These are phyloP conservation scores for Aramus guarauna DNA, from an alignment of 2,113 vertebrate genomes.

Conservation along the genomic window DNA sequence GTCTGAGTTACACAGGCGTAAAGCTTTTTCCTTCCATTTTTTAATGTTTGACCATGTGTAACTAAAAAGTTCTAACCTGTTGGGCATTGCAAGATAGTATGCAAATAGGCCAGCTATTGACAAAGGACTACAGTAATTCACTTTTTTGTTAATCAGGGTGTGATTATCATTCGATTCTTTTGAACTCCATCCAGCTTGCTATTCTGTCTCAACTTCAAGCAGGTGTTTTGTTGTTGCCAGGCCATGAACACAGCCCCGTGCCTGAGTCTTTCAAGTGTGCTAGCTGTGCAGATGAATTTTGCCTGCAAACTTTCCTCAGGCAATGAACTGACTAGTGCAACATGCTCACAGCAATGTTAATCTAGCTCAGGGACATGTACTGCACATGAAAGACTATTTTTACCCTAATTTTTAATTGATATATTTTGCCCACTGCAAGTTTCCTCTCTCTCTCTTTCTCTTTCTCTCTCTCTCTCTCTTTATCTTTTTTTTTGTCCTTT, in stretches of 20 bases:
- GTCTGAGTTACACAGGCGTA: conserved; percentile 9
- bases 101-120: conserved; percentile 31
- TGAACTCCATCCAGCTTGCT: conserved; percentile 63
- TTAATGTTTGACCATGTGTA: conserved; percentile 35
- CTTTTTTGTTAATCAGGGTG: conserved; percentile 48
- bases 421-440: conserved; percentile 49
- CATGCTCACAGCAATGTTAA: conserved; percentile 81
- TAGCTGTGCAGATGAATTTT: conserved; percentile 78
- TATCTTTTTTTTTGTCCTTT: neutral
- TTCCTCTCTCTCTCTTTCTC: neutral
- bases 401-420: conserved; percentile 64
- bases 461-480: neutral
- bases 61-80: conserved; percentile 32
- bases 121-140: conserved; percentile 48
- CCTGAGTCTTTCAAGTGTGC: conserved; percentile 74
- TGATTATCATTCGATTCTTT: conserved; percentile 51
- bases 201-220: conserved; percentile 65
- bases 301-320: conserved; percentile 85
- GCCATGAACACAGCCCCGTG: conserved; percentile 18
- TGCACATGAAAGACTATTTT: conserved; percentile 80
- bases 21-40: conserved; percentile 9
- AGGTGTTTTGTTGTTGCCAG: conserved; percentile 67
- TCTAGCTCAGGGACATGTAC: conserved; percentile 81
- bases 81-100: conserved; percentile 24
- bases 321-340: conserved; percentile 78